Percentiles rank a stretch among this genome's conserved stretches.
These are phyloP conservation scores for Lithosia quadra DNA, from an alignment of 2,888 invertebrate genomes.

Conservation along the genomic window DNA sequence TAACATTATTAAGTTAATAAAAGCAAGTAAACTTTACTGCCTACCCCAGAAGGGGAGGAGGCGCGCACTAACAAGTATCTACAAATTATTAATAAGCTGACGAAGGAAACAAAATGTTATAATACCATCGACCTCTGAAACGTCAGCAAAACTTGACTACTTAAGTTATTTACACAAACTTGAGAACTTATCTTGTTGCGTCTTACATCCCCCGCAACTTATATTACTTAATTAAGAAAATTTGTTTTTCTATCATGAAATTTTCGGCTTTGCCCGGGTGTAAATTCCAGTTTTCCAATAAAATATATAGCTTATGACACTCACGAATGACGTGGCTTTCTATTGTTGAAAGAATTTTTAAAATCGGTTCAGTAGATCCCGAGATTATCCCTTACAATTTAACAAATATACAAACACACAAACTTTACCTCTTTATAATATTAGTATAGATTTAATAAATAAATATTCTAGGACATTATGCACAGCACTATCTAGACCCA, in stretches of 20 bases:
- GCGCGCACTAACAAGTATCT: neutral
- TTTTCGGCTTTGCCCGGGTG: no score
- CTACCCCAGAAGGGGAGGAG: neutral
- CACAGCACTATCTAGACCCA: no score
- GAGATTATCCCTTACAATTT: no score
- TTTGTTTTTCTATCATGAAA: neutral
- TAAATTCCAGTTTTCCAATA: no score
- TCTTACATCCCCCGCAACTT: neutral
- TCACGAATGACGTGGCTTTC: no score
- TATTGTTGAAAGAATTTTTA: no score
- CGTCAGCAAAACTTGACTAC: neutral
- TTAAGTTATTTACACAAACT: conserved; percentile 1
- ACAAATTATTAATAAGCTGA: conserved; percentile 4
- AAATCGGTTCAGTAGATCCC: no score
- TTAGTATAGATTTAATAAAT: no score
- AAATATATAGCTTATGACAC: no score
- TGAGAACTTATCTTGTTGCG: neutral
- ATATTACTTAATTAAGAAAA: neutral
- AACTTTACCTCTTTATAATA: no score
- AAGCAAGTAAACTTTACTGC: neutral
- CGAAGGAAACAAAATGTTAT: neutral
- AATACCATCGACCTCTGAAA: neutral
- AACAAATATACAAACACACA: no score
- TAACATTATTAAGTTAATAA: neutral
- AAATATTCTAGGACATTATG: no score